These are phyloP conservation scores for Hypomesus transpacificus DNA, from an alignment of 2,113 vertebrate species.

Conservation along the genomic window DNA sequence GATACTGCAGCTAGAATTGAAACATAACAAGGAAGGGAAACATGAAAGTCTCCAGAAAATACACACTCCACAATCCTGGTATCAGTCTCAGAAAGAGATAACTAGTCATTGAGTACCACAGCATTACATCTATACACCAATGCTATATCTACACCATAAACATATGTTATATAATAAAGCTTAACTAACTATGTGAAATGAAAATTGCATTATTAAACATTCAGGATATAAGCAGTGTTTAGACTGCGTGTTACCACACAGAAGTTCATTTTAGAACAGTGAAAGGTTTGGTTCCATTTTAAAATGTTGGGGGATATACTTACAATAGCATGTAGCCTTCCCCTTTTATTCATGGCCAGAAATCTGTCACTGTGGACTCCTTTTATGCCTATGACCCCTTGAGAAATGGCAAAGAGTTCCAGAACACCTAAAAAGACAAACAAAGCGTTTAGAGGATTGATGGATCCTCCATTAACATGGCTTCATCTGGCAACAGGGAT, in stretches of 20 bases:
- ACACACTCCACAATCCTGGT: background rate
- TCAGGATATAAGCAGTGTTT: too few species aligned
- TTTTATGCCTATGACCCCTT: slow-evolving; percentile 96
- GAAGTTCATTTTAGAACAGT: background rate
- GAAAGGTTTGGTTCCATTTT: background rate
- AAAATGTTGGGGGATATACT: slow-evolving; percentile 56
- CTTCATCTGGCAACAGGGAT: background rate
- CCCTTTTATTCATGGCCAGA: slow-evolving; percentile 98
- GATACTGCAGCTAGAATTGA: slow-evolving; percentile 46
- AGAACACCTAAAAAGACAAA: slow-evolving; percentile 82
- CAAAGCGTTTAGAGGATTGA: slow-evolving; percentile 26
- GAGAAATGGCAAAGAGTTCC: slow-evolving; percentile 97
- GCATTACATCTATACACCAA: too few species aligned
- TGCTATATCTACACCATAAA: too few species aligned
- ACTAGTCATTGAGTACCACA: too few species aligned
- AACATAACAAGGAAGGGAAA: slow-evolving; percentile 24
- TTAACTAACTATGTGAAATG: too few species aligned
- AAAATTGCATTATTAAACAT: too few species aligned
- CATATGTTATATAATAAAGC: too few species aligned
- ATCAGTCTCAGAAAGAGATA: too few species aligned
- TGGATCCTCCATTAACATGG: background rate
- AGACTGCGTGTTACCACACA: too few species aligned
- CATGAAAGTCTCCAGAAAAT: slow-evolving; percentile 35
- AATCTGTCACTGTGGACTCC: slow-evolving; percentile 97
- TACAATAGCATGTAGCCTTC: slow-evolving; percentile 94